Base-by-base conservation (phyloP, 2,113 vertebrate genomes). In the Melanostigma gelatinosum region DNA sequence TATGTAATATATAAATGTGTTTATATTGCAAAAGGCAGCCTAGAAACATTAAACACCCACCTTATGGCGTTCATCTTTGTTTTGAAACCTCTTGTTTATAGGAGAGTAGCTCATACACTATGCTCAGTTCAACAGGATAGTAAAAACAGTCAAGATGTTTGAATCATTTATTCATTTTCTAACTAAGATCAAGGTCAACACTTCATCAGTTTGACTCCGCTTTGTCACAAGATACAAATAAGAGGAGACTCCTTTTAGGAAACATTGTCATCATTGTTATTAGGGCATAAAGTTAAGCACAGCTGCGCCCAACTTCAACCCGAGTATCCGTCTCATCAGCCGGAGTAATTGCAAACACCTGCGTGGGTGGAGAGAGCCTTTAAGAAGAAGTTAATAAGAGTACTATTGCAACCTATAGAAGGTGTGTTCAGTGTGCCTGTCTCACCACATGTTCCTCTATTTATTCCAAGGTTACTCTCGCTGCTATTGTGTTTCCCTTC, bases 1-100 rank as follows among this genome's bases (percentile, higher is more conserved):
- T 44, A 55, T 68, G 40, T 1, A n/a, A 46, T 29, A 29, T 29
- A 29, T 29, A 29, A 29, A 29, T 29, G 29, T 29, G 29, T 29
- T 29, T 29, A 81, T 54, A 71, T 42, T 46, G 67, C 2, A 54
- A 24, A 63, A 72, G 50, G 32, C 48, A 67, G 42, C 68, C 46
- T 44, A 38, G 36, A 58, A 64, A 73, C 73, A 58, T 83, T 72
- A 63, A 74, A 85, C 75, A 83, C 65, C 74, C 85, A 79, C 83
- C 16, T 77, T 48, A 27, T 61, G 48, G 29, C 5, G 24, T 72
- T 32, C 4, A 15, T 69, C 40, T 27, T 27, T 29, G 44, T 57
- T 55, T 76, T 65, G 22, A 54, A 57, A 18, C 10, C 4, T 3
- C 18, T 40, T 58, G 10, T 27, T 16, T 61, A 67, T 29, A 34